Percentiles rank a stretch among this genome's conserved stretches.
These are phyloP conservation scores for Zoanthus gigantus DNA, from an alignment of 92 coral and sea anemone species.

Conservation along the genomic window DNA sequence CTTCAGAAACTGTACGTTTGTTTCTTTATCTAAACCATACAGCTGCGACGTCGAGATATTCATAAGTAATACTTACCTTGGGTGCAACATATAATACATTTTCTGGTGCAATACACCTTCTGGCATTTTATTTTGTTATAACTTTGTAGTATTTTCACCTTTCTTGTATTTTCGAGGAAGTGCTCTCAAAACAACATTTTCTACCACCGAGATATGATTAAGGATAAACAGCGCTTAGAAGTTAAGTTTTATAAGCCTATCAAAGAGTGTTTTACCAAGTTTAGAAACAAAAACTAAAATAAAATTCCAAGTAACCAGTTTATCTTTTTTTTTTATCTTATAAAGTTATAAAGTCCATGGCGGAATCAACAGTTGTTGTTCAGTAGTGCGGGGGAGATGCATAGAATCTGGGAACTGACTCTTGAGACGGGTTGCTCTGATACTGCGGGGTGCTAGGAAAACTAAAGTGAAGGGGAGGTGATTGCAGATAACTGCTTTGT, in stretches of 20 bases:
- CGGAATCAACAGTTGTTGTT: neutral
- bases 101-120: too few species aligned
- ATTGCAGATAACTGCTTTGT: slow-evolving; percentile 37
- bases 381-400: slow-evolving; percentile 41
- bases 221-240: neutral
- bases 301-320: neutral
- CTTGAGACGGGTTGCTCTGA: slow-evolving; percentile 11
- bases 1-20: too few species aligned
- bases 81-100: too few species aligned
- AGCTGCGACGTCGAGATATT: too few species aligned
- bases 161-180: too few species aligned
- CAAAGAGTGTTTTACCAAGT: neutral
- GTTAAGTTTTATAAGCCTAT: neutral
- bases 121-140: too few species aligned
- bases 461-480: slow-evolving; percentile 39
- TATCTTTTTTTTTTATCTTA: neutral
- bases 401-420: slow-evolving; percentile 34
- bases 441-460: slow-evolving; percentile 33
- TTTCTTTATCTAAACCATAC: too few species aligned
- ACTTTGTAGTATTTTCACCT: too few species aligned
- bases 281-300: neutral
- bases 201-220: neutral
- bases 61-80: too few species aligned
- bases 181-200: too few species aligned
- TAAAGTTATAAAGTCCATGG: neutral